phyloP scores from a whole-genome alignment of 2,888 invertebrate genomes.

The Polyploca ridens region DNA sequence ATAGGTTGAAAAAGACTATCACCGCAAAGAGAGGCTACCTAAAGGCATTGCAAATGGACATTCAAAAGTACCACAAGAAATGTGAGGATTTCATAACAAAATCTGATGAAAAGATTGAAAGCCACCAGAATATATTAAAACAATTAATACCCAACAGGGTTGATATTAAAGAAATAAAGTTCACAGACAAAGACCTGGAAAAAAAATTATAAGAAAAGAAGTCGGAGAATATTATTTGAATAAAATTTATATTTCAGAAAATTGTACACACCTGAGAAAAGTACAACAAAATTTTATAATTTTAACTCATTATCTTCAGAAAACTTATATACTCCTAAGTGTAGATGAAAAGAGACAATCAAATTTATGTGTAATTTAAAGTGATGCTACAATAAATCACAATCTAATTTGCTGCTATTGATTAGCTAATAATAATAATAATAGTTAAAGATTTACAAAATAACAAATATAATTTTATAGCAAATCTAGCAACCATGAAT shows the following conservation, averaged over 20 bases:
- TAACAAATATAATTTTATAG: slow-evolving; percentile 48
- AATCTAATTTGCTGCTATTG: slow-evolving; percentile 54
- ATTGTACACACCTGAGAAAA: slow-evolving; percentile 82
- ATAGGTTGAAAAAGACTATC: slow-evolving; percentile 64
- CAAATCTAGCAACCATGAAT: slow-evolving; percentile 53
- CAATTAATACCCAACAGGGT: slow-evolving; percentile 41
- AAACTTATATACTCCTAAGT: slow-evolving; percentile 63
- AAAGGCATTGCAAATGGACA: slow-evolving; percentile 73
- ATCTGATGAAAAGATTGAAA: slow-evolving; percentile 63
- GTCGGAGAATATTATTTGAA: slow-evolving; percentile 63
- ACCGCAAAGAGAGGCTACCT: slow-evolving; percentile 72
- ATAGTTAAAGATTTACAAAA: slow-evolving; percentile 51
- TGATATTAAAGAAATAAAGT: slow-evolving; percentile 50
- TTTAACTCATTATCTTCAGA: slow-evolving; percentile 67
- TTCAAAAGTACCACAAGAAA: slow-evolving; percentile 75
- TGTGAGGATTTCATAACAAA: slow-evolving; percentile 65
- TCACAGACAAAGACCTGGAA: slow-evolving; percentile 61
- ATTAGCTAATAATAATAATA: slow-evolving; percentile 55
- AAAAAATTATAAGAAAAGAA: slow-evolving; percentile 54
- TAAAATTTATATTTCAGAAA: slow-evolving; percentile 84
- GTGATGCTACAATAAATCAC: slow-evolving; percentile 63
- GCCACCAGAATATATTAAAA: slow-evolving; percentile 54
- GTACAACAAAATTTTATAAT: slow-evolving; percentile 76
- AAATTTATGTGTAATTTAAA: slow-evolving; percentile 56
- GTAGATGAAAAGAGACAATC: slow-evolving; percentile 74